These are phyloP conservation scores for Agapostemon virescens DNA, from an alignment of 2,888 invertebrate genomes.

Conservation along the genomic window DNA sequence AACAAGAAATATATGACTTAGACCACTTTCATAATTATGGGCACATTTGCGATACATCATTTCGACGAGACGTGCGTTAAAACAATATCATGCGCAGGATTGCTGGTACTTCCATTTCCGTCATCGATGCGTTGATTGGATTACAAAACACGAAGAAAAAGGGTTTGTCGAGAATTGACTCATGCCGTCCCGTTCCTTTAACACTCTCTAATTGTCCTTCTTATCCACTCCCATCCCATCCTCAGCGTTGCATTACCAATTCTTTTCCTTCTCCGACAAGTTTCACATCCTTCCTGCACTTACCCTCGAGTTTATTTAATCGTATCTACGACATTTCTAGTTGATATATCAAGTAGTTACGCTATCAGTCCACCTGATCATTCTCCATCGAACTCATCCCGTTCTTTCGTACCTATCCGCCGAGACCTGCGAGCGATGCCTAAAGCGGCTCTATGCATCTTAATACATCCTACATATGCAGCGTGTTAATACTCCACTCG, in stretches of 20 bases:
- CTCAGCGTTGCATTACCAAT: neutral
- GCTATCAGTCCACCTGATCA: constrained; percentile 36
- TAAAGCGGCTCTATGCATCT: constrained; percentile 35
- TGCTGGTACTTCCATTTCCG: neutral
- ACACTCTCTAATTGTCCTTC: constrained; percentile 13
- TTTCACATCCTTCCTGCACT: constrained; percentile 1
- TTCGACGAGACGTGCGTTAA: neutral
- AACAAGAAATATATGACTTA: too few relatives aligned
- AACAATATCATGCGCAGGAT: neutral
- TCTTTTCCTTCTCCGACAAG: neutral
- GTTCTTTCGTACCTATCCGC: neutral
- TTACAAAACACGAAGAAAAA: neutral
- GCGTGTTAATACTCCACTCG: constrained; percentile 36
- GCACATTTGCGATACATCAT: neutral
- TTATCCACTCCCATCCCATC: constrained; percentile 22
- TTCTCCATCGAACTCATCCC: constrained; percentile 12
- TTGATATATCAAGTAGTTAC: constrained; percentile 24
- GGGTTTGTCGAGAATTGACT: neutral
- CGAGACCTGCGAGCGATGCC: constrained; percentile 15
- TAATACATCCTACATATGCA: too few relatives aligned
- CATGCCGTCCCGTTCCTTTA: constrained; percentile 12
- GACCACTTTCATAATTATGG: too few relatives aligned
- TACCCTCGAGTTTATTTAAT: constrained; percentile 8
- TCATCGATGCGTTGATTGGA: neutral
- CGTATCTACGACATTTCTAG: constrained; percentile 20